Percentiles rank a stretch among this genome's conserved stretches.
Evolutionary conservation across 2,797 vertebrate species (phyloP).

Genomic region (Tadarida brasiliensis): DNA sequence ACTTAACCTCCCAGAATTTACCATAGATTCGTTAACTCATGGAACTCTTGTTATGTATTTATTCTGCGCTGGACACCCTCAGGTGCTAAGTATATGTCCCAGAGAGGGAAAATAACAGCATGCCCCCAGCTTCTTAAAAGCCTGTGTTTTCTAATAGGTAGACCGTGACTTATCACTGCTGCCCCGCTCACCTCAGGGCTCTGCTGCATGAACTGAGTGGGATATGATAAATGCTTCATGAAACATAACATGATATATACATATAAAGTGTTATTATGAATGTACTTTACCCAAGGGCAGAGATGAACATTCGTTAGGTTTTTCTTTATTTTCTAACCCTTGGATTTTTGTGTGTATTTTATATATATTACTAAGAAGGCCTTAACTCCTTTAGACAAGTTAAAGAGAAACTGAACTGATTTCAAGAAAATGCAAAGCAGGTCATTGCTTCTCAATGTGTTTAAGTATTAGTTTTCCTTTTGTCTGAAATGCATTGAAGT

Average conservation of each 20-base stretch:
- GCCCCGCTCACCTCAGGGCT: neutral
- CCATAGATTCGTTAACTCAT: neutral
- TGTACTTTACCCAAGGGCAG: neutral
- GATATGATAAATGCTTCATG: neutral
- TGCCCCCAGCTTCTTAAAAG: neutral
- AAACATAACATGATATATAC: neutral
- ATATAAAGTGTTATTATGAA: neutral
- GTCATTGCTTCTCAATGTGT: neutral
- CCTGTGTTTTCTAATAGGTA: neutral
- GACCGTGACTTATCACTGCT: neutral
- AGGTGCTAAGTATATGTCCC: neutral
- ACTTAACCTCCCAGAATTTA: neutral
- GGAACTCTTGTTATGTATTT: neutral
- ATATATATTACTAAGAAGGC: neutral
- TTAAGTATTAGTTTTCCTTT: neutral
- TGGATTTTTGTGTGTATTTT: neutral
- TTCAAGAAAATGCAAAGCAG: constrained; percentile 26
- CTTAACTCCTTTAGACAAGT: neutral
- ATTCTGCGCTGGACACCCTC: neutral
- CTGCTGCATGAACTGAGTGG: neutral
- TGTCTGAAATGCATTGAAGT: neutral
- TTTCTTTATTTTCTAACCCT: neutral
- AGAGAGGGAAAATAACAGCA: neutral
- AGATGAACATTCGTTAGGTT: neutral
- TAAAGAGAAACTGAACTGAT: neutral